Percentiles rank a stretch among this genome's conserved stretches.
phyloP scores from a whole-genome alignment of 2,888 invertebrate genomes.

The Urechis unicinctus region DNA sequence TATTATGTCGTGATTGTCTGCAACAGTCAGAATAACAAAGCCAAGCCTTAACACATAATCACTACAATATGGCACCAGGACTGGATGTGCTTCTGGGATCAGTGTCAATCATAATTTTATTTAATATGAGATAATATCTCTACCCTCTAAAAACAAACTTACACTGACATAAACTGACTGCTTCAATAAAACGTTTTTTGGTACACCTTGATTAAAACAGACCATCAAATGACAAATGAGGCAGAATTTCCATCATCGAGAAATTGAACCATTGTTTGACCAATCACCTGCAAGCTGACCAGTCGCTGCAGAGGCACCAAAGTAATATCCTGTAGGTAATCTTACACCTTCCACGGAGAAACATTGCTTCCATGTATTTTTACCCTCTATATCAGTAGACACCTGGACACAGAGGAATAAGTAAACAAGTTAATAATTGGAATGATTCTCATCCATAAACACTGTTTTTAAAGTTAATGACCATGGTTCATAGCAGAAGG shows the following conservation, averaged over 20 bases:
- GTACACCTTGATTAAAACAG: neutral
- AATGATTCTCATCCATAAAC: too few species aligned
- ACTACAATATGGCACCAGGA: too few species aligned
- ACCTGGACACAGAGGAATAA: too few species aligned
- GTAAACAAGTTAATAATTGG: too few species aligned
- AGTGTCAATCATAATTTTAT: too few species aligned
- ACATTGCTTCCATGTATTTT: slow-evolving; percentile 90
- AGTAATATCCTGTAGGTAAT: slow-evolving; percentile 89
- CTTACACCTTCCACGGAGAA: slow-evolving; percentile 80
- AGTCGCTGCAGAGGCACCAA: slow-evolving; percentile 91
- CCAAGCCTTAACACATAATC: too few species aligned
- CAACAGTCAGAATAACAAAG: slow-evolving; percentile 48
- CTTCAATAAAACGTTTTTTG: neutral
- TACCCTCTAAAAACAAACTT: neutral
- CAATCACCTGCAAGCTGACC: slow-evolving; percentile 71
- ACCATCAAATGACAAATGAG: neutral
- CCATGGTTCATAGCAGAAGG: too few species aligned
- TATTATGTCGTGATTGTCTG: slow-evolving; percentile 92
- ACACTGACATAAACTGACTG: neutral
- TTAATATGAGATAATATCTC: neutral
- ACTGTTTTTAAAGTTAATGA: too few species aligned
- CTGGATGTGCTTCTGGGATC: too few species aligned
- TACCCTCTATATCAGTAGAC: slow-evolving; percentile 83
- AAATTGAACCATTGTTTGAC: neutral
- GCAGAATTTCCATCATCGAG: neutral